phyloP scores from a whole-genome alignment of 2,113 vertebrate genomes.

The Sturnus vulgaris region DNA sequence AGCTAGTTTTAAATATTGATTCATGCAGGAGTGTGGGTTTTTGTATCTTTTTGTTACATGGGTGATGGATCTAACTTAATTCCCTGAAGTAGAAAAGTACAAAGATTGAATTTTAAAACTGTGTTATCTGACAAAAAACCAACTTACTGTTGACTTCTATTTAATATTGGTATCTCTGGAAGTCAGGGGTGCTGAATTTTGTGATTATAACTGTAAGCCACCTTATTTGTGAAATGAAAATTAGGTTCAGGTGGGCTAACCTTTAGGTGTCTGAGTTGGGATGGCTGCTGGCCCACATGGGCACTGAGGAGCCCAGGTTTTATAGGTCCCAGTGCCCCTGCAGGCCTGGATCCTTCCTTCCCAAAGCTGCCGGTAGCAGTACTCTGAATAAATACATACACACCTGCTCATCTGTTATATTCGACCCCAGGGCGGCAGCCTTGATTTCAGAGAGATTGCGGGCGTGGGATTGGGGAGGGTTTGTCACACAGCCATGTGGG shows the following conservation, averaged over 20 bases:
- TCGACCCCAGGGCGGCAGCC: fast-evolving
- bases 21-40: neutral
- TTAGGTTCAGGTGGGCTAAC: neutral
- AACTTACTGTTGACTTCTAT: neutral
- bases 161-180: neutral
- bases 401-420: fast-evolving
- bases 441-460: neutral
- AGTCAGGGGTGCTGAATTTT: neutral
- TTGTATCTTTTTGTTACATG: neutral
- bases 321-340: neutral
- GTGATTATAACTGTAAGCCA: neutral
- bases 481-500: fast-evolving
- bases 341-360: neutral
- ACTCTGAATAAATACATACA: neutral
- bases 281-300: neutral
- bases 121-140: neutral
- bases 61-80: neutral
- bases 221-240: neutral
- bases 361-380: neutral
- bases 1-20: neutral
- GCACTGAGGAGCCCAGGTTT: neutral
- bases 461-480: fast-evolving
- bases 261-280: neutral
- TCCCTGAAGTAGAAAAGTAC: neutral
- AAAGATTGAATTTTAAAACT: neutral